Conservation (phyloP, 1,140 invertebrate genomes). For the Metaphire vulgaris region DNA sequence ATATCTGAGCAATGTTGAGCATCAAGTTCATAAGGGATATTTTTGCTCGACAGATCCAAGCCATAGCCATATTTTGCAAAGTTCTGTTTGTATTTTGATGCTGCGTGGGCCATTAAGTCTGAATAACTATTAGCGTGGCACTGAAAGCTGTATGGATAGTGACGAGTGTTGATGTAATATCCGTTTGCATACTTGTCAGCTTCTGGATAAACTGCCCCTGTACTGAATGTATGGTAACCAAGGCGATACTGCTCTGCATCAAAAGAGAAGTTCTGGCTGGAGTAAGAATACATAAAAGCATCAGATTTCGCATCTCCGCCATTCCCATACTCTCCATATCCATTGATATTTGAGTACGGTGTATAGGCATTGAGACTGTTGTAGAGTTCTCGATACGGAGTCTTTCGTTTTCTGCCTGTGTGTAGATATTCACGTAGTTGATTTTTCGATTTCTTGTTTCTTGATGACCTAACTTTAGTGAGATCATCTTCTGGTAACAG, state of each 20-base stretch:
- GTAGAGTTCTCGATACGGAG: slow-evolving; percentile 37
- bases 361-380: slow-evolving; percentile 46
- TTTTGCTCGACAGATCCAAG: neutral
- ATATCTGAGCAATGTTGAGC: neutral
- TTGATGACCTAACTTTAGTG: neutral
- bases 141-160: neutral
- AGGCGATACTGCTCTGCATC: neutral
- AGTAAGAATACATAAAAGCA: neutral
- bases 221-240: neutral
- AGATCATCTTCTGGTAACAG: neutral
- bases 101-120: neutral
- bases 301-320: neutral
- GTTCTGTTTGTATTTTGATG: neutral
- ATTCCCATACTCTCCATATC: neutral
- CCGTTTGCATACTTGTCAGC: neutral
- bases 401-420: slow-evolving; percentile 80
- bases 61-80: neutral
- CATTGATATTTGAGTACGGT: neutral
- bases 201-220: neutral
- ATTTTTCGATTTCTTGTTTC: slow-evolving; percentile 76
- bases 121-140: neutral
- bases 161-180: neutral
- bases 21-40: neutral
- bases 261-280: neutral
- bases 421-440: slow-evolving; percentile 85